Evolutionary conservation across 2,797 vertebrate genomes (phyloP).

Genomic region (Limnodromus scolopaceus): DNA sequence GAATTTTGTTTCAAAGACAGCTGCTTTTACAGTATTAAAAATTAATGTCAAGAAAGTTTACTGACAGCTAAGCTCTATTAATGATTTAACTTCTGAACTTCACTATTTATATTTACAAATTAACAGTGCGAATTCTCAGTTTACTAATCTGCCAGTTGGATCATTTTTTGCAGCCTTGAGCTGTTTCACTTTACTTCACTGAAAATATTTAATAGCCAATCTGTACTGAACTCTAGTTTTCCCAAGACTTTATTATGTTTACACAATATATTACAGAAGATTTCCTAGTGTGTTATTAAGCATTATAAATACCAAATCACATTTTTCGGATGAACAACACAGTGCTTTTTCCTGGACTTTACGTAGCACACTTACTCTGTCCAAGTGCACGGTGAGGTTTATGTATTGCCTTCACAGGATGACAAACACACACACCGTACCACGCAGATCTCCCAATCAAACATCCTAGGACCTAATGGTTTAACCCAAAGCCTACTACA

Average conservation of each 20-base stretch:
- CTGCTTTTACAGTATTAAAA: neutral
- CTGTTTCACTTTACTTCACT: constrained; percentile 4
- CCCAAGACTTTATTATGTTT: neutral
- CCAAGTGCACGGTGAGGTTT: neutral
- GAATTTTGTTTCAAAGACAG: neutral
- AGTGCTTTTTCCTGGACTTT: neutral
- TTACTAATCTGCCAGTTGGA: constrained; percentile 12
- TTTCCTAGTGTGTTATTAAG: neutral
- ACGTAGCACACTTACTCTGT: neutral
- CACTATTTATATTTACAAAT: constrained; percentile 40
- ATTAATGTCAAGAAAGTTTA: neutral
- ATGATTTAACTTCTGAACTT: constrained; percentile 9
- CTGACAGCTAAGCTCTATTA: neutral
- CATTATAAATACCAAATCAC: neutral
- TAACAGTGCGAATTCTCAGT: neutral
- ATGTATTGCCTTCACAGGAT: neutral
- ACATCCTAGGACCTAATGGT: neutral
- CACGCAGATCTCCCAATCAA: neutral
- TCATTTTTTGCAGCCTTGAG: constrained; percentile 12
- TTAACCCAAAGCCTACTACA: neutral
- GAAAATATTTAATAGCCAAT: constrained; percentile 18
- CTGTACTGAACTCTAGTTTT: neutral
- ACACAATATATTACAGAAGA: neutral
- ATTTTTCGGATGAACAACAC: neutral
- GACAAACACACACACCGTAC: neutral